Conservation (phyloP, 30 jellyfish, hydroid and myxozoan species). For the Nemopilema nomurai region DNA sequence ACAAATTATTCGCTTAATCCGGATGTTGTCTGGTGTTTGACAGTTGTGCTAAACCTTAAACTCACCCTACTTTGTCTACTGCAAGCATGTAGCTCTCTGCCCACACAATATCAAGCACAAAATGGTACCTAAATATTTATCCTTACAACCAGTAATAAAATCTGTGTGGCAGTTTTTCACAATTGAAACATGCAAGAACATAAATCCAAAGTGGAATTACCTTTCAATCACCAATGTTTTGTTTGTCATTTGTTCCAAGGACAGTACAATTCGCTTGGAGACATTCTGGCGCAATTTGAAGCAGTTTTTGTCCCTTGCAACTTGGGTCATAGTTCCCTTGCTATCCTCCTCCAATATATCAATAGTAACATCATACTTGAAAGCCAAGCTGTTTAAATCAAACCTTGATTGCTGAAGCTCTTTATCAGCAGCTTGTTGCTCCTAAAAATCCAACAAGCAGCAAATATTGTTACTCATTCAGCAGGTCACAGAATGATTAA, state of each 20-base stretch:
- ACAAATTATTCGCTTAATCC: too few relatives aligned
- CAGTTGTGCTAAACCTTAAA: too few relatives aligned
- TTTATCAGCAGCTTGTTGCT: constrained; percentile 37
- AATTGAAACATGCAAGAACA: background rate
- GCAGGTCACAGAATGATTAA: too few relatives aligned
- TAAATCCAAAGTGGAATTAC: constrained; percentile 17
- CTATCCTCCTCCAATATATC: constrained; percentile 92
- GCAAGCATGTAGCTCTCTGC: too few relatives aligned
- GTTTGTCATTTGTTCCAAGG: constrained; percentile 74
- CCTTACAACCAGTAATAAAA: too few relatives aligned
- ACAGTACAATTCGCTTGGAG: constrained; percentile 71
- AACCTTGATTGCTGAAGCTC: constrained; percentile 21
- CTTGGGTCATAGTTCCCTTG: constrained; percentile 86
- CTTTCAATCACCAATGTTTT: constrained; percentile 74
- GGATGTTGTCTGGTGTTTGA: too few relatives aligned
- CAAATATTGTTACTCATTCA: too few relatives aligned
- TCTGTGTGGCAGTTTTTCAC: background rate
- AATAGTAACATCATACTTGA: constrained; percentile 80
- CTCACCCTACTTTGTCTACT: too few relatives aligned
- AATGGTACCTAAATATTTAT: too few relatives aligned
- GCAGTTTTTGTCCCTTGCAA: constrained; percentile 88
- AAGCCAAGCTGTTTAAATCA: constrained; percentile 65
- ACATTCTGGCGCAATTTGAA: constrained; percentile 81
- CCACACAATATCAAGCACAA: too few relatives aligned
- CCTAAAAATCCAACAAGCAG: constrained; percentile 11